These are phyloP conservation scores for Caenorhabditis parvicauda DNA, from an alignment of 2,888 invertebrate species.

Conservation along the genomic window DNA sequence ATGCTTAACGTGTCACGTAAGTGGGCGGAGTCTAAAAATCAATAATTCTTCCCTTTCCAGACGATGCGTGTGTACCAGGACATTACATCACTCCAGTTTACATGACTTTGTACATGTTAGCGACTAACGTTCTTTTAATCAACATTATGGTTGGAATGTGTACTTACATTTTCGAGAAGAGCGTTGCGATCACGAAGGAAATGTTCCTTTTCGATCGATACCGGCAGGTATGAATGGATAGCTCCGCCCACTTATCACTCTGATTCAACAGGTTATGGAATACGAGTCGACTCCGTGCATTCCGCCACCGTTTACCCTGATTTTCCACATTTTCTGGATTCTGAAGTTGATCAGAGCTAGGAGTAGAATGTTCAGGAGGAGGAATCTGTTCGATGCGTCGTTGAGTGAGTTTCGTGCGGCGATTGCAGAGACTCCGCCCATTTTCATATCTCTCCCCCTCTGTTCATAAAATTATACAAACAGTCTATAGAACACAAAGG, in stretches of 20 bases:
- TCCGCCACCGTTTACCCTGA: constrained; percentile 72
- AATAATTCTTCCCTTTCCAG: constrained; percentile 9
- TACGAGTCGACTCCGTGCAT: constrained; percentile 96
- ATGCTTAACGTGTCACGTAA: constrained; percentile 35
- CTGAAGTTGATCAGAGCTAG: constrained; percentile 17
- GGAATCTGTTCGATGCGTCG: constrained; percentile 45
- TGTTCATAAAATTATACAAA: too few relatives aligned
- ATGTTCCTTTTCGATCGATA: constrained; percentile 99
- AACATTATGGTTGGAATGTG: constrained; percentile 94
- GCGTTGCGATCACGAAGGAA: constrained; percentile 91
- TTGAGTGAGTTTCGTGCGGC: constrained; percentile 76
- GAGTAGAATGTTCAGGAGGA: constrained; percentile 26
- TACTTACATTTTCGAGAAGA: constrained; percentile 71
- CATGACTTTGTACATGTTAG: constrained; percentile 78
- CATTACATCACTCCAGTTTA: constrained; percentile 80
- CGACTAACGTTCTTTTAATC: constrained; percentile 92
- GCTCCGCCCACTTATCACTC: too few relatives aligned
- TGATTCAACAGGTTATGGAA: constrained; percentile 77
- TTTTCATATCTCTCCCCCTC: too few relatives aligned
- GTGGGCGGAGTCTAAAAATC: constrained; percentile 1
- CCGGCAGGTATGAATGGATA: constrained; percentile 83
- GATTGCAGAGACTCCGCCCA: constrained; percentile 95
- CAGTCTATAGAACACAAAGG: too few relatives aligned
- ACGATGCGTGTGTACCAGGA: constrained; percentile 58
- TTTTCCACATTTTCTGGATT: constrained; percentile 43